phyloP scores from a whole-genome alignment of 2,113 vertebrate genomes.

The Cyanoramphus novaezelandiae region DNA sequence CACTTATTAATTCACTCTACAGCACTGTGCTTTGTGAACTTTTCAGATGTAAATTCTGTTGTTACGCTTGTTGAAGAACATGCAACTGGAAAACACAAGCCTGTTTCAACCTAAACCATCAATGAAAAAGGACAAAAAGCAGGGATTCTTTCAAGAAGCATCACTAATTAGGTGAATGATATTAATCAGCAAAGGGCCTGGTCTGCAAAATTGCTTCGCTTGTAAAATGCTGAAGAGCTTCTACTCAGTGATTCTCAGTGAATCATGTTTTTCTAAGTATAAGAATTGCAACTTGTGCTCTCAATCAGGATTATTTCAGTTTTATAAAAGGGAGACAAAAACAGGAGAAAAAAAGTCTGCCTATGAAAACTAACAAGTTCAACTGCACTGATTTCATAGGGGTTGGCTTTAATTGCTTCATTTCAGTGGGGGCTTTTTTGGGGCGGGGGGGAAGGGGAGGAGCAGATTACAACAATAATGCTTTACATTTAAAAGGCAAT shows the following conservation, averaged over 20 bases:
- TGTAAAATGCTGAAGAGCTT: neutral
- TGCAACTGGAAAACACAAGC: slow-evolving; percentile 62
- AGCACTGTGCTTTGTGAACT: slow-evolving; percentile 50
- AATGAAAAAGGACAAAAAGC: slow-evolving; percentile 27
- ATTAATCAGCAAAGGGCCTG: slow-evolving; percentile 40
- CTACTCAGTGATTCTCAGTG: neutral
- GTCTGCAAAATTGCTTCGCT: neutral
- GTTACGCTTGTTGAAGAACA: slow-evolving; percentile 58
- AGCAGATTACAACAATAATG: neutral
- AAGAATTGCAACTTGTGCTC: neutral
- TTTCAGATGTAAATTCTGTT: slow-evolving; percentile 70
- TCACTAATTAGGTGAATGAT: slow-evolving; percentile 55
- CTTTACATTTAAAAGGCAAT: neutral
- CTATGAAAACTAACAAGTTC: neutral
- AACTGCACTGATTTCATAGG: neutral
- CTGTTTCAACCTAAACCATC: slow-evolving; percentile 44
- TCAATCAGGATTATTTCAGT: neutral
- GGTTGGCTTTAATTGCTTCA: neutral
- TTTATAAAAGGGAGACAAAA: neutral
- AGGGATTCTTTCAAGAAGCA: slow-evolving; percentile 46
- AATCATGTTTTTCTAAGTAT: neutral
- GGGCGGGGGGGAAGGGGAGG: fast-evolving
- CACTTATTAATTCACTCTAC: slow-evolving; percentile 65
- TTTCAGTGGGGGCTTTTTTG: fast-evolving
- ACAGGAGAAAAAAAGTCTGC: neutral